Conservation (phyloP, 1,140 invertebrate species). For the Cataglyphis hispanica region DNA sequence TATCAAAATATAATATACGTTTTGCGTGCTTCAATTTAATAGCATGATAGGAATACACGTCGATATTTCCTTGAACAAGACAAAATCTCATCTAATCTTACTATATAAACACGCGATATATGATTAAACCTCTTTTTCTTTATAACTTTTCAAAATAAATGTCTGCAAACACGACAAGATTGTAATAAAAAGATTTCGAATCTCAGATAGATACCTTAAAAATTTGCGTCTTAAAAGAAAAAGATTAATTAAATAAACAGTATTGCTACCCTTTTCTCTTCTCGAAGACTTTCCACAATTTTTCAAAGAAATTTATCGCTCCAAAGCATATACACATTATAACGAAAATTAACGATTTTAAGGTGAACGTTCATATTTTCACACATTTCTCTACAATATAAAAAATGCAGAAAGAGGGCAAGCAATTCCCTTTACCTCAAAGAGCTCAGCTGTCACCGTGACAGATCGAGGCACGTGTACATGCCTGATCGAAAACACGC, state of each 20-base stretch:
- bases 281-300: background rate
- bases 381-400: background rate
- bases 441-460: slow-evolving; percentile 27
- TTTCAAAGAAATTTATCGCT: background rate
- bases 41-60: background rate
- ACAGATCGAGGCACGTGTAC: slow-evolving; percentile 31
- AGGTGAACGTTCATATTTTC: background rate
- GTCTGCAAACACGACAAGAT: background rate
- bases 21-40: background rate
- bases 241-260: too few species aligned
- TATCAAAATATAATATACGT: too few species aligned
- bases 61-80: background rate
- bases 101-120: background rate
- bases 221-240: background rate
- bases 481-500: slow-evolving; percentile 3
- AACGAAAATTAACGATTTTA: background rate
- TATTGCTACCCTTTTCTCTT: background rate
- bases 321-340: too few species aligned
- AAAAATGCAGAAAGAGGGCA: background rate
- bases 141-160: slow-evolving; percentile 11
- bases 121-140: background rate
- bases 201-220: background rate
- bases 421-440: background rate
- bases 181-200: background rate
- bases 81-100: background rate